phyloP scores from a whole-genome alignment of 2,113 vertebrate genomes.

The Thalassarche chlororhynchos region DNA sequence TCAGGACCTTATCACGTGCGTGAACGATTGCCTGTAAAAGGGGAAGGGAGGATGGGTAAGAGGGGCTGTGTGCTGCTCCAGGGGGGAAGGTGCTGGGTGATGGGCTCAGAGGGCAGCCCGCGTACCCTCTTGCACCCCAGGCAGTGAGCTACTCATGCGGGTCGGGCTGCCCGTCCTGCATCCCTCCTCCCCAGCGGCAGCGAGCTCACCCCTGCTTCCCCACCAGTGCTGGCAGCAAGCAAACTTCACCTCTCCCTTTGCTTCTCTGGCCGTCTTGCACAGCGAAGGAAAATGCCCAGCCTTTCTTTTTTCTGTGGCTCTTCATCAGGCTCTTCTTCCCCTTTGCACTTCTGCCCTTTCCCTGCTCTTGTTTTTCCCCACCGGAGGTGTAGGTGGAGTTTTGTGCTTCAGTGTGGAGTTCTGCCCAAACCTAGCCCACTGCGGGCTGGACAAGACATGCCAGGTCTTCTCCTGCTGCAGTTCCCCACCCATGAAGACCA shows the following conservation, averaged over 20 bases:
- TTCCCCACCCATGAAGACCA: not conserved
- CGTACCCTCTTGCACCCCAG: rapidly evolving
- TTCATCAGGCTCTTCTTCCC: not conserved
- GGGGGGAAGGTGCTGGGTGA: not conserved
- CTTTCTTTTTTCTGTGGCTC: not conserved
- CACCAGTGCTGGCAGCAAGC: not conserved
- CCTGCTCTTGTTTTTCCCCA: not conserved
- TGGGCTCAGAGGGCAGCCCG: not conserved
- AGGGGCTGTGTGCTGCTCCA: not conserved
- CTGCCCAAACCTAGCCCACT: not conserved
- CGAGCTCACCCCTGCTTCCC: not conserved
- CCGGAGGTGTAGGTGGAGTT: not conserved
- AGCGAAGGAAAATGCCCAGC: not conserved
- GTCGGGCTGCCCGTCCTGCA: not conserved
- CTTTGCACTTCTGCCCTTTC: not conserved
- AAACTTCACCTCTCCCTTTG: not conserved
- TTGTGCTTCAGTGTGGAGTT: not conserved
- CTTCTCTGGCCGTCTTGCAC: not conserved
- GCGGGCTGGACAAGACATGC: not conserved
- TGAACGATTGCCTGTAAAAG: not conserved
- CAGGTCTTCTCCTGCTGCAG: not conserved
- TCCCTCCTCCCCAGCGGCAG: not conserved
- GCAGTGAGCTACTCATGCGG: rapidly evolving
- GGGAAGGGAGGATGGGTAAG: not conserved
- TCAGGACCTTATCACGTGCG: not conserved